Base-by-base conservation (phyloP, 2,113 vertebrate genomes). In the Cheirogaleus medius region DNA sequence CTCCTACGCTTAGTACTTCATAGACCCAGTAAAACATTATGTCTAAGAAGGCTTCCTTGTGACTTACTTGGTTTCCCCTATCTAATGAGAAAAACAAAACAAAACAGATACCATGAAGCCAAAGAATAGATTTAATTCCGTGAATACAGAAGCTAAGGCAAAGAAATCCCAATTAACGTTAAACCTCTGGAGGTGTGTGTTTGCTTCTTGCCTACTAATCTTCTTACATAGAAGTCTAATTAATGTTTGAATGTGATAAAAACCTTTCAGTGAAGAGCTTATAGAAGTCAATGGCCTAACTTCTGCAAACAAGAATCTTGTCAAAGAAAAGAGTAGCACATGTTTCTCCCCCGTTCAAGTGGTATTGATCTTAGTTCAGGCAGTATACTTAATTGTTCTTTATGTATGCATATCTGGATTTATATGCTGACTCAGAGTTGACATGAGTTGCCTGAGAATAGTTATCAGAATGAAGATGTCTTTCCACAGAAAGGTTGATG, bases 221-320 rank as follows among this genome's bases (percentile, higher is more conserved):
- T 83, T 60, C 44, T 82, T 91, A 76, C 49, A 8, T 4, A 18
- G 6, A 86, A 60, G 2, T 92, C 34, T 39, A 90, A 77, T 95
- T 87, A 71, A 96, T 89, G 34, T 27, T 76, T 44, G 18, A 49
- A 85, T 71, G 56, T 20, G 23, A 39, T 76, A 78, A 44, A 69
- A 90, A 54, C 20, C 56, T 91, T 78, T 71, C 58, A 78, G 68
- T 13, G 82, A 87, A 95, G 49, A 95, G n/a, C 54, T 88, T 91
- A 34, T 49, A 69, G 76, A 74, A 71, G 27, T 25, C 44, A 84
- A 17, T 44, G 25, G 37, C 54, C 54, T 96, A 87, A 89, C 73
- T 83, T 89, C n/a, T 78, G n/a, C 63, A 73, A 88, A 81, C n/a
- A 93, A 69, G 12, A 93, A 44, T 88, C 32, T 95, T 73, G 18